A percentile compares a stretch with the other conserved stretches of the same genome.
phyloP scores from a whole-genome alignment of 2,113 vertebrate species.

The Pedionomus torquatus region DNA sequence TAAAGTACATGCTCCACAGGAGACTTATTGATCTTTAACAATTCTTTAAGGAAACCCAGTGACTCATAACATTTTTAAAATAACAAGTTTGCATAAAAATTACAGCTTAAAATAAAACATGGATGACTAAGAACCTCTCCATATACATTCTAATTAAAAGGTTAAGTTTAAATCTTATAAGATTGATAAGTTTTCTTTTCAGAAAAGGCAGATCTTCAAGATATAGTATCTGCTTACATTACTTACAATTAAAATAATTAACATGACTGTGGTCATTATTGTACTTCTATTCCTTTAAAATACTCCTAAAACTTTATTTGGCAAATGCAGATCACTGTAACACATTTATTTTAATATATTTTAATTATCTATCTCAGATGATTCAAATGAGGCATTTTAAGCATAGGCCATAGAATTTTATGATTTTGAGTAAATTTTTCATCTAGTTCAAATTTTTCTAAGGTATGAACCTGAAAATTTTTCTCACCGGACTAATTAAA shows the following conservation, averaged over 20 bases:
- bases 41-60: constrained; percentile 26
- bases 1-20: constrained; percentile 38
- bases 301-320: background rate
- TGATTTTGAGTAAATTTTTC: background rate
- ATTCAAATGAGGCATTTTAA: background rate
- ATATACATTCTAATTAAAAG: background rate
- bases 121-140: background rate
- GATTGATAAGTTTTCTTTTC: background rate
- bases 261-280: background rate
- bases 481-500: background rate
- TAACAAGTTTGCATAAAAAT: constrained; percentile 45
- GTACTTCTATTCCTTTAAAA: background rate
- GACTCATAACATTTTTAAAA: constrained; percentile 47
- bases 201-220: background rate
- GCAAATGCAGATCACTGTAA: background rate
- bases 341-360: background rate
- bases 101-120: background rate
- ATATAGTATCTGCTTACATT: background rate
- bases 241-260: background rate
- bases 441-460: background rate
- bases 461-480: background rate
- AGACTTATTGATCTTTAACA: constrained; percentile 51
- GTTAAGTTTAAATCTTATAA: background rate
- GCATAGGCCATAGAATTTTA: background rate
- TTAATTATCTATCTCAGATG: background rate